Conservation (phyloP, 2,113 vertebrate genomes). For the Charina bottae region DNA sequence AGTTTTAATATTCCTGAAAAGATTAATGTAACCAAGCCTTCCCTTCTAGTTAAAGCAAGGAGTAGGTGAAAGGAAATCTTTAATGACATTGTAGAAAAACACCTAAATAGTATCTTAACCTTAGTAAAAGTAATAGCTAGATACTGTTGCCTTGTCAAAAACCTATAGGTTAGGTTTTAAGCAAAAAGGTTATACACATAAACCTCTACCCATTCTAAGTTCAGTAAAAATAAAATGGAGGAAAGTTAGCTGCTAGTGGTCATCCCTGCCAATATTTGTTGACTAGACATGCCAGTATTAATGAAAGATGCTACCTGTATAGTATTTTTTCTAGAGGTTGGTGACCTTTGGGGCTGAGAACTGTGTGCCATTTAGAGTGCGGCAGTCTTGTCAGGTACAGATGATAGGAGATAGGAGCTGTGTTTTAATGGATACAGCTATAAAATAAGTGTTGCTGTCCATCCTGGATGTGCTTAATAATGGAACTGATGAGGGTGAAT, state of each 20-base stretch:
- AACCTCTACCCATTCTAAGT: not conserved
- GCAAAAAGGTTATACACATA: not conserved
- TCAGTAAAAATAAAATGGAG: not conserved
- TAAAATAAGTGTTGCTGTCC: too few species aligned
- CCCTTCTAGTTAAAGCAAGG: conserved; percentile 41
- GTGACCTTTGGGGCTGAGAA: not conserved
- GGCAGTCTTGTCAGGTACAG: too few species aligned
- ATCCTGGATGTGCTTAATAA: too few species aligned
- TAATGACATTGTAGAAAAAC: conserved; percentile 40
- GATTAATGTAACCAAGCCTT: conserved; percentile 37
- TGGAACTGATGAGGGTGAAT: too few species aligned
- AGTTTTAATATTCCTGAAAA: conserved; percentile 40
- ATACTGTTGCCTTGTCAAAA: conserved; percentile 10
- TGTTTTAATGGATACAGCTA: too few species aligned
- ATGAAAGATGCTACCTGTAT: not conserved
- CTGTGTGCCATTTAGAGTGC: too few species aligned
- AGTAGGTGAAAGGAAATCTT: conserved; percentile 14
- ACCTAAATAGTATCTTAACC: conserved; percentile 9
- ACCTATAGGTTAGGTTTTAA: not conserved
- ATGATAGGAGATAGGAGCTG: too few species aligned
- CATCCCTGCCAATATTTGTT: not conserved
- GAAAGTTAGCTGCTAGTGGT: not conserved
- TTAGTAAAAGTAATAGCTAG: conserved; percentile 56
- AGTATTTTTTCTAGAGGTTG: not conserved
- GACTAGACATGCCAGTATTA: not conserved